Base-by-base conservation (phyloP, 2,888 invertebrate genomes). In the Nezara viridula region DNA sequence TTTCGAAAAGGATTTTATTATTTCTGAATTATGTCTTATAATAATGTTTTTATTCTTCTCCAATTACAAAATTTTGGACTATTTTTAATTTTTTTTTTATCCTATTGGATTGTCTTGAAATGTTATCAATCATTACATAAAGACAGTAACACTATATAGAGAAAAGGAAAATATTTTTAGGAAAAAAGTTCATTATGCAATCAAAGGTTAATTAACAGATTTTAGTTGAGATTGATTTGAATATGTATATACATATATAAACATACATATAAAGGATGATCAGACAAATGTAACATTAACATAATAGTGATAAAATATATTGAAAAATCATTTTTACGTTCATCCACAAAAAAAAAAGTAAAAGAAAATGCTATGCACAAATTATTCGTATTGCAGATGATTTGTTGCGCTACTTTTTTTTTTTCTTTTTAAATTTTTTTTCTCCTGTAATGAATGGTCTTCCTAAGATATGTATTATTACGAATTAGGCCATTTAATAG, bases 81-180 rank as follows among this genome's bases (percentile, higher is more conserved):
- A 44, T 24, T 87, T 44, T 27, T 60, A 12, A 27, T 27, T 21
- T 40, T 37, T 44, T 81, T 85, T 85, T 87, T 27, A 47, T 52
- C 50, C 50, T 86, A 86, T 86, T 86, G 52, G 86, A 86, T 86
- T 86, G 86, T 86, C 86, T 86, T 86, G 55, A 86, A 40, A 81
- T 86, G 40, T 55, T 40, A 40, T 40, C 86, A 86, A 86, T 9
- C 40, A 81, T 52, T 86, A 86, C 50, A 49, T 86, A 50, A 86
- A 49, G 86, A 86, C 47, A 50, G 47, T 50, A 44, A 49, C 49
- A 50, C 49, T 86, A 49, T 49, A 37, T 40, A 81, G 81, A 81
- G 81, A 81, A 81, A 81, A 81, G 81, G 81, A 81, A 81, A 81
- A 81, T 81, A 81, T 44, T 24, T 40, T 81, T n/a, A 44, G 81